phyloP scores from a whole-genome alignment of 2,888 invertebrate genomes.

The Hydroisotoma schaefferi region DNA sequence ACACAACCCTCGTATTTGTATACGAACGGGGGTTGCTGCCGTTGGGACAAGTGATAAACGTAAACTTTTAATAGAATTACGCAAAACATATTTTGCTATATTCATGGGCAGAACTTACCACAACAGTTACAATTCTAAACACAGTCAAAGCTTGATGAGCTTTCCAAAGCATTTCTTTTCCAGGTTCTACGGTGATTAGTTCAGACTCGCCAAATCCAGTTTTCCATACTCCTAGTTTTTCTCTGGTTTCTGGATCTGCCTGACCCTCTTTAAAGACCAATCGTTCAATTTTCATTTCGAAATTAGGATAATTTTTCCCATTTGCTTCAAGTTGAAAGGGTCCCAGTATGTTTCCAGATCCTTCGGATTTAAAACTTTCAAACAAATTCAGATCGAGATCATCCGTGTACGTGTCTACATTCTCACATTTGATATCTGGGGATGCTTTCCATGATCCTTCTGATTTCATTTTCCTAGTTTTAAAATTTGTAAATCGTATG shows the following conservation, averaged over 20 bases:
- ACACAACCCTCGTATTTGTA: slow-evolving; percentile 58
- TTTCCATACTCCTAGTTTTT: slow-evolving; percentile 69
- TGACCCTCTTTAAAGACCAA: slow-evolving; percentile 26
- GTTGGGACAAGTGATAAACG: not conserved
- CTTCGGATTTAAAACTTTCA: slow-evolving; percentile 10
- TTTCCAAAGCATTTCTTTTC: slow-evolving; percentile 60
- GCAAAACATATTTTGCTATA: not conserved
- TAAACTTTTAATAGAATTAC: not conserved
- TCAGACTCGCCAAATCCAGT: slow-evolving; percentile 62
- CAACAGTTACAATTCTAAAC: slow-evolving; percentile 80
- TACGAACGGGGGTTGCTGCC: slow-evolving; percentile 77
- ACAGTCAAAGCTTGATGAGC: slow-evolving; percentile 76
- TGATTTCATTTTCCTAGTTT: slow-evolving; percentile 57
- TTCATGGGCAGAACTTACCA: slow-evolving; percentile 59
- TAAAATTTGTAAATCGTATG: not conserved
- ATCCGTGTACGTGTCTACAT: slow-evolving; percentile 65
- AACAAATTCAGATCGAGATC: slow-evolving; percentile 19
- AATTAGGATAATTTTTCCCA: slow-evolving; percentile 71
- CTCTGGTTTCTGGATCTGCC: slow-evolving; percentile 22
- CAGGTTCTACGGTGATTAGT: slow-evolving; percentile 63
- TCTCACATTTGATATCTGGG: slow-evolving; percentile 67
- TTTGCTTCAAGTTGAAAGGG: slow-evolving; percentile 59
- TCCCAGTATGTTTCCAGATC: slow-evolving; percentile 36
- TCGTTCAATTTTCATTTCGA: slow-evolving; percentile 65
- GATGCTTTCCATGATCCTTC: slow-evolving; percentile 61